Conservation (phyloP, 2,113 vertebrate species). For the Ictalurus furcatus region DNA sequence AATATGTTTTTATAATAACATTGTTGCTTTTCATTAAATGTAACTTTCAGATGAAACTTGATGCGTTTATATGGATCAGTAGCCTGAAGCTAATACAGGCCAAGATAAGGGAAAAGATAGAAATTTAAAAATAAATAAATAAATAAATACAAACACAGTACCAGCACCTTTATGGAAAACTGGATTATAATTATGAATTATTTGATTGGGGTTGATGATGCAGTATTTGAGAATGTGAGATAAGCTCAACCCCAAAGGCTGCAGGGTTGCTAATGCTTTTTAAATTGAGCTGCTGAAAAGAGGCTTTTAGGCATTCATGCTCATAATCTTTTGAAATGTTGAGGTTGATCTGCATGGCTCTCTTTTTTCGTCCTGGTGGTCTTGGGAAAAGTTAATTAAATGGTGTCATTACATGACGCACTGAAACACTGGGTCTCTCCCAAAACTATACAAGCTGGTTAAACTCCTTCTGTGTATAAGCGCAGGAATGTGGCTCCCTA, state of each 20-base stretch:
- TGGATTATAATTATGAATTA: constrained; percentile 1
- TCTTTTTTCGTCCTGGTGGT: constrained; percentile 51
- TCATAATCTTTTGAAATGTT: constrained; percentile 54
- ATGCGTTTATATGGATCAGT: background rate
- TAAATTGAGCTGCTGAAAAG: constrained; percentile 60
- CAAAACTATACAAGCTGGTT: constrained; percentile 48
- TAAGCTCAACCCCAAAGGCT: constrained; percentile 29
- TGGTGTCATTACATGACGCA: constrained; percentile 52
- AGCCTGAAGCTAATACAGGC: background rate
- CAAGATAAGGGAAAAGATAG: background rate
- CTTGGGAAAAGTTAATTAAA: constrained; percentile 61
- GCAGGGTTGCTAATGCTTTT: constrained; percentile 57
- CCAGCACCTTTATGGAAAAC: background rate
- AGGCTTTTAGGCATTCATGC: constrained; percentile 51
- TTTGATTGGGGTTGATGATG: constrained; percentile 32
- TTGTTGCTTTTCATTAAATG: constrained; percentile 34
- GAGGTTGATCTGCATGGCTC: constrained; percentile 44
- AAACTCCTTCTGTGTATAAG: constrained; percentile 58
- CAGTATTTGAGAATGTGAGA: constrained; percentile 17
- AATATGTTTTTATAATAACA: constrained; percentile 39
- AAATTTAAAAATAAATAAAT: background rate
- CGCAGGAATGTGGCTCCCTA: constrained; percentile 55
- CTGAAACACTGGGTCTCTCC: constrained; percentile 52
- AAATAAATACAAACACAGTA: background rate
- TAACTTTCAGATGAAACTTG: constrained; percentile 23